Percentiles rank a stretch among this genome's conserved stretches.
Conservation (phyloP, 2,888 invertebrate species). For the Himalopsyche tibetana region DNA sequence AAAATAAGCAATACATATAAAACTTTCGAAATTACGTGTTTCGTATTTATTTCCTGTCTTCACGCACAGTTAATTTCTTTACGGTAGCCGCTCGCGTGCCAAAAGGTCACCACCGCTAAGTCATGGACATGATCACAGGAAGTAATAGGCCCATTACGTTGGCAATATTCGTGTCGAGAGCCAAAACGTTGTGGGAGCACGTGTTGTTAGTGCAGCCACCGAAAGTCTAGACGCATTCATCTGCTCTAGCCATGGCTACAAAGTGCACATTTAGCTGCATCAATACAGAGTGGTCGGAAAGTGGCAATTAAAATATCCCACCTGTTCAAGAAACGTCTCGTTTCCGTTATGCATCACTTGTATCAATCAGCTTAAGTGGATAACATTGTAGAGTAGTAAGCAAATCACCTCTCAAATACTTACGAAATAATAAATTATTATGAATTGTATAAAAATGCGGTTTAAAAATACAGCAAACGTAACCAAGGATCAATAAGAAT, state of each 20-base stretch:
- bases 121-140: background rate
- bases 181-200: slow-evolving; percentile 43
- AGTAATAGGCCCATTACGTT: background rate
- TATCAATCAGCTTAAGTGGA: no score
- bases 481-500: no score
- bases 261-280: background rate
- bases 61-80: background rate
- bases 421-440: no score
- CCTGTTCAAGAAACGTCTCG: background rate
- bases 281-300: background rate
- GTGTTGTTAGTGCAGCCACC: slow-evolving; percentile 9
- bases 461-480: no score
- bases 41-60: no score
- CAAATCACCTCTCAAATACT: no score
- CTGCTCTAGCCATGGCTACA: slow-evolving; percentile 13
- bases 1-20: no score
- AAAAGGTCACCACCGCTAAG: background rate
- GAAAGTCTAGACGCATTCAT: slow-evolving; percentile 57
- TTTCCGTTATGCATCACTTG: no score
- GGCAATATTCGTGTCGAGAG: slow-evolving; percentile 17
- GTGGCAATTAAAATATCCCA: background rate
- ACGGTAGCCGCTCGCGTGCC: background rate
- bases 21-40: no score
- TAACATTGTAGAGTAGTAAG: no score
- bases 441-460: no score